Evolutionary conservation across 2,113 vertebrate species (phyloP), one percentile per base, ranked within the genome.

Genomic region (Dipodomys ordii): DNA sequence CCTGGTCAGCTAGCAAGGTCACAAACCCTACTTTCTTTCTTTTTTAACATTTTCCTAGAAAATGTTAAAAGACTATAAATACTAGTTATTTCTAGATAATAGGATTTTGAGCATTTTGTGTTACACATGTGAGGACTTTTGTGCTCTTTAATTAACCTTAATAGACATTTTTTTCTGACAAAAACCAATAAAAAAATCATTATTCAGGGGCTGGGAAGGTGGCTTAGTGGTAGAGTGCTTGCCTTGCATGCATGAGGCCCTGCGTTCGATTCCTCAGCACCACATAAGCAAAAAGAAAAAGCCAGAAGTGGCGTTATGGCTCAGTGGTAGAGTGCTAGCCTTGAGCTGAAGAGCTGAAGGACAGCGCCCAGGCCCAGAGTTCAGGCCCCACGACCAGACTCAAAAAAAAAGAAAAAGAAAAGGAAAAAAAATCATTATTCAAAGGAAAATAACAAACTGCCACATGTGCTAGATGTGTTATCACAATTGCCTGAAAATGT

Each of bases 151-250:
- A 46, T 89, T 77, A 73, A 83, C 27, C 53, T 74, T 76, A 80
- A 79, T 64, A 32, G 8, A n/a, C 35, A 46, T 68, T 78, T 83
- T 86, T 44, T 49, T 49, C 49, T 49, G 49, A 49, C 49, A 9
- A 49, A 49, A 49, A 49, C 78, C n/a, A 88, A 65, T 68, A 60
- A 88, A 32, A 90, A 76, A 76, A 8, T 90, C 49, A 77, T 86
- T 72, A 57, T 57, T 81, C 7, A 1, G 39, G 39, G 39, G 39
- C 39, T 39, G 39, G 39, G 39, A 39, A 39, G 39, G 39, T 39
- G 39, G 39, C 39, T 39, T 39, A 39, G 39, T 39, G 39, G 39
- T 39, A 39, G 39, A 39, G 39, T 1, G 4, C 39, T 39, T 39
- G 39, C 39, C 39, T 39, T 39, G 39, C 39, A 39, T 39, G 39